Base-by-base conservation (phyloP, 2,888 invertebrate species). In the Nomada ferruginata region DNA sequence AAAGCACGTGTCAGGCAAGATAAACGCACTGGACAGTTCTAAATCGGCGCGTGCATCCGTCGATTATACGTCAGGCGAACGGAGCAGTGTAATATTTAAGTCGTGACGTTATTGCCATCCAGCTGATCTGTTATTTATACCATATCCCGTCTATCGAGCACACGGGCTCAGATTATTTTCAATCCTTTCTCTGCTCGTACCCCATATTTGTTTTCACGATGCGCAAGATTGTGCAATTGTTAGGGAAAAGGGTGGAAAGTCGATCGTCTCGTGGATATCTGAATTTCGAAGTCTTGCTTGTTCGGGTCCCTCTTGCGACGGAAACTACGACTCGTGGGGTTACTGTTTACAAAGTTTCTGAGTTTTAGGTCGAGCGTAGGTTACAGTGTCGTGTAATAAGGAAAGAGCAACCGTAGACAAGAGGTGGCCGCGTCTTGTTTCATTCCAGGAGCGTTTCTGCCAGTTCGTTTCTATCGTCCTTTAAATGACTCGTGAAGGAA, bases 21-120 rank as follows among this genome's bases (percentile, higher is more conserved):
- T 42, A 23, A 79, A 70, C 47, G 44, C 26, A 47, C 81, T 29
- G 50, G 42, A 44, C 69, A 63, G 47, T 55, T 52, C 36, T 60
- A 18, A 61, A 66, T 44, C 36, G 50, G 53, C 55, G 61, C 26
- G 52, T 26, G 60, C 10, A 42, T 60, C 57, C 63, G 50, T 63
- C 85, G 89, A 89, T 75, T 85, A 85, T 86, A 85, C 84, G 87
- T 80, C 86, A 85, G 89, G 57, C 89, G 91, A 87, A 89, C 86
- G 82, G 87, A 86, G 85, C 85, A 89, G 90, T 91, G 90, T 89
- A 91, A 91, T 91, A 91, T 72, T 79, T 68, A 78, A 63, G 52
- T 61, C 78, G 70, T 23, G 73, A 52, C 79, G 69, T 57, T 42
- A 57, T 68, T 52, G 29, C 66, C 42, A 64, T 29, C 60, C 83